phyloP scores from a whole-genome alignment of 2,113 vertebrate genomes.

The Struthio camelus region DNA sequence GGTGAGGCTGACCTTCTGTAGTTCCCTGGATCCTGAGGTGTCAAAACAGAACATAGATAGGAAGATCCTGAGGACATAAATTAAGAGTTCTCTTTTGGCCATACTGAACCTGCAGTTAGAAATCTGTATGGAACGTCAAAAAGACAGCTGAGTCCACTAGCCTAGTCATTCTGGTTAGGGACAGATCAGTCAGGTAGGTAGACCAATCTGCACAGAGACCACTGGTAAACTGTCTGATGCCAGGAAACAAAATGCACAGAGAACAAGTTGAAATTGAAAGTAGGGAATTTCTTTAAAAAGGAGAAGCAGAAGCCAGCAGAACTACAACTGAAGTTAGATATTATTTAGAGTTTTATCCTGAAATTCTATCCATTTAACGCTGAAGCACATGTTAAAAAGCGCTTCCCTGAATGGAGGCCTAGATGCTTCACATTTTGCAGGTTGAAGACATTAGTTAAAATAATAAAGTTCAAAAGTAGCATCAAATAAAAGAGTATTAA shows the following conservation, averaged over 20 bases:
- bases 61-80: not conserved
- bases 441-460: not conserved
- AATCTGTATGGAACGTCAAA: not conserved
- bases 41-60: not conserved
- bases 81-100: not conserved
- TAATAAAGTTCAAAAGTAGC: not conserved
- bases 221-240: not conserved
- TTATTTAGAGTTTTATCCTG: not conserved
- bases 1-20: not conserved
- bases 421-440: not conserved
- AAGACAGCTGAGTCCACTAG: not conserved
- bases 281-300: not conserved
- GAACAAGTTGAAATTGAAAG: not conserved
- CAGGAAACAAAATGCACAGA: not conserved
- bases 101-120: not conserved
- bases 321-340: not conserved
- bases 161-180: not conserved
- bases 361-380: fast-evolving
- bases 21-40: not conserved
- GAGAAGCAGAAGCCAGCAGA: not conserved
- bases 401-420: not conserved
- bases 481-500: not conserved
- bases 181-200: not conserved
- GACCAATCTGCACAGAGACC: not conserved
- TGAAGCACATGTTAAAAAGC: not conserved